A percentile compares a stretch with the other conserved stretches of the same genome.
Conservation (phyloP, 2,797 vertebrate genomes). For the Petrocephalus sullivani region DNA sequence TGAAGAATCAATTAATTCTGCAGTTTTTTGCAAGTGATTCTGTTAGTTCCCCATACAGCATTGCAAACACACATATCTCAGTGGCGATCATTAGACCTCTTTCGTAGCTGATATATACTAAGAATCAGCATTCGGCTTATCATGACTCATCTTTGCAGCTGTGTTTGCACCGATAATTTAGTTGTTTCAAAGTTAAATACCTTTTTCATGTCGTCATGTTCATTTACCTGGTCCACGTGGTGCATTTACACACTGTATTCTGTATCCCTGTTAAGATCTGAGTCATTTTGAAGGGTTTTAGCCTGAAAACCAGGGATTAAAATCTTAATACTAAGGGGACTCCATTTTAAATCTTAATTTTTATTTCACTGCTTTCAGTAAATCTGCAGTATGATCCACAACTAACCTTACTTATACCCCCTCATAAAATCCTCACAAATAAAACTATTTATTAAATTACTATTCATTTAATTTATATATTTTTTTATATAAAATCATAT, state of each 20-base stretch:
- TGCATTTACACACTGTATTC: no score
- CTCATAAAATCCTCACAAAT: neutral
- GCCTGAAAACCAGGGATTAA: neutral
- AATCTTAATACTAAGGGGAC: neutral
- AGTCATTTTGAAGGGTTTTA: no score
- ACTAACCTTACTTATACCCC: neutral
- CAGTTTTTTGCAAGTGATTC: neutral
- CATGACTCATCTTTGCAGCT: neutral
- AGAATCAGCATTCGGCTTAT: neutral
- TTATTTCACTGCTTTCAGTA: neutral
- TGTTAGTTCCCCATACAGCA: neutral
- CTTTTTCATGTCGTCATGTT: no score
- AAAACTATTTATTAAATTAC: neutral
- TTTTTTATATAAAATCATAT: neutral
- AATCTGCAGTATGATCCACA: neutral
- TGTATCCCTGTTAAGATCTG: no score
- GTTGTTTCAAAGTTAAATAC: no score
- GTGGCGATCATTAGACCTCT: neutral
- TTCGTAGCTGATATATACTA: neutral
- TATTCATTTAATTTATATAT: neutral
- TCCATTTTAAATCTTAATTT: neutral
- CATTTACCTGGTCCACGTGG: no score
- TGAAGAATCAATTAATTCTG: neutral
- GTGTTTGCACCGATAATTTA: neutral
- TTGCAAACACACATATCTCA: neutral